These are phyloP conservation scores for Emydocephalus ijimae DNA, from an alignment of 2,113 vertebrate genomes.

Conservation along the genomic window DNA sequence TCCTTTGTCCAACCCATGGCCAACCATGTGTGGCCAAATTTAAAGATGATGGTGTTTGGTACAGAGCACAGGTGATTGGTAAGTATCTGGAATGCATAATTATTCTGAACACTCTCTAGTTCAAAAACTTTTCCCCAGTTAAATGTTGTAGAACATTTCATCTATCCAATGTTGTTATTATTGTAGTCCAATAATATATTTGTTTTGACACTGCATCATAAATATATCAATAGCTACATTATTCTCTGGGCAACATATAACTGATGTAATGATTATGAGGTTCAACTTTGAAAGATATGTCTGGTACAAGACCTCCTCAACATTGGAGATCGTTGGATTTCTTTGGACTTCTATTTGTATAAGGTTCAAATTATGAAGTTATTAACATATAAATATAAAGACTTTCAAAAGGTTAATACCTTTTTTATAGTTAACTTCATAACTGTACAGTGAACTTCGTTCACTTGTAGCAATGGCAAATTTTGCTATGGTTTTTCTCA, in stretches of 20 bases:
- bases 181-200: neutral
- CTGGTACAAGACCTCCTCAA: neutral
- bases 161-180: neutral
- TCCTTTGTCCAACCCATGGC: slow-evolving; percentile 74
- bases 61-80: slow-evolving; percentile 85
- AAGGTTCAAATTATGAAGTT: neutral
- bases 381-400: neutral
- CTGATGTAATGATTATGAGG: neutral
- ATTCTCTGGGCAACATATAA: neutral
- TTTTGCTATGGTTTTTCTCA: neutral
- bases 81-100: slow-evolving; percentile 30
- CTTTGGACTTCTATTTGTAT: neutral
- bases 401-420: neutral
- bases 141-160: neutral
- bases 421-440: neutral
- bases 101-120: neutral
- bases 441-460: neutral
- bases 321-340: neutral
- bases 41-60: slow-evolving; percentile 83
- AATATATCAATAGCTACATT: neutral
- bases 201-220: neutral
- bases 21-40: slow-evolving; percentile 84
- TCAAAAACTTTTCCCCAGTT: neutral
- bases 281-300: neutral
- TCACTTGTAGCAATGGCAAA: neutral